Percentiles rank a stretch among this genome's conserved stretches.
phyloP scores from a whole-genome alignment of 2,113 vertebrate genomes.

The Oenanthe melanoleuca region DNA sequence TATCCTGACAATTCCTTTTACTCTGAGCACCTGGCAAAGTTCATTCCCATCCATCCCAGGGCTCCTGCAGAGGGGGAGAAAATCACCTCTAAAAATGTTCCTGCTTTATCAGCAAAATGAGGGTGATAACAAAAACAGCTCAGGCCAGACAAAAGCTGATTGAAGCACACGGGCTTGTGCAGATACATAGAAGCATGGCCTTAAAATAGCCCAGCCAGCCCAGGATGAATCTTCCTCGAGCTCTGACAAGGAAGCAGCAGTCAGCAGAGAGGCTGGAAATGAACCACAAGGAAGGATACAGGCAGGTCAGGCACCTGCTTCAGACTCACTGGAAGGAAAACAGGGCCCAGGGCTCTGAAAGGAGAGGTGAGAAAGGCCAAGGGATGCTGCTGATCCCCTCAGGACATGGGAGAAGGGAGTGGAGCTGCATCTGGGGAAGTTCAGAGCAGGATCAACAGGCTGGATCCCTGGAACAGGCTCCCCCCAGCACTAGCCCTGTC shows the following conservation, averaged over 20 bases:
- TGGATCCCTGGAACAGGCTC: neutral
- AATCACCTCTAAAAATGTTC: slow-evolving; percentile 14
- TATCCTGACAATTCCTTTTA: slow-evolving; percentile 34
- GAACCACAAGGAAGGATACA: neutral
- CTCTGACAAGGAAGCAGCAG: neutral
- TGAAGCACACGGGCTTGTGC: neutral
- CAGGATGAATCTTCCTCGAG: slow-evolving; percentile 24
- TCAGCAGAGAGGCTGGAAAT: neutral
- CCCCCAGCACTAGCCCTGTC: neutral
- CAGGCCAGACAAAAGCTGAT: slow-evolving; percentile 50
- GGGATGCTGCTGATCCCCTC: neutral
- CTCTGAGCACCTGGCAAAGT: slow-evolving; percentile 14
- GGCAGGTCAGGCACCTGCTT: neutral
- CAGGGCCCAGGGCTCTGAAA: neutral
- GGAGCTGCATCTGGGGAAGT: neutral
- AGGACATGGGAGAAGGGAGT: neutral
- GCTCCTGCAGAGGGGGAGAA: neutral
- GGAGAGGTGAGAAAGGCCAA: neutral
- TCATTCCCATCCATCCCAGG: slow-evolving; percentile 19
- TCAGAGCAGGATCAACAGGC: neutral
- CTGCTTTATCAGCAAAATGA: slow-evolving; percentile 56
- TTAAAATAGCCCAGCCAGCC: slow-evolving; percentile 35
- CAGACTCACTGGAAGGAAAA: neutral
- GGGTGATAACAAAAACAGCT: slow-evolving; percentile 46
- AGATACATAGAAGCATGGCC: neutral